Evolutionary conservation across 2,797 vertebrate genomes (phyloP).

Genomic region (Borostomias antarcticus): DNA sequence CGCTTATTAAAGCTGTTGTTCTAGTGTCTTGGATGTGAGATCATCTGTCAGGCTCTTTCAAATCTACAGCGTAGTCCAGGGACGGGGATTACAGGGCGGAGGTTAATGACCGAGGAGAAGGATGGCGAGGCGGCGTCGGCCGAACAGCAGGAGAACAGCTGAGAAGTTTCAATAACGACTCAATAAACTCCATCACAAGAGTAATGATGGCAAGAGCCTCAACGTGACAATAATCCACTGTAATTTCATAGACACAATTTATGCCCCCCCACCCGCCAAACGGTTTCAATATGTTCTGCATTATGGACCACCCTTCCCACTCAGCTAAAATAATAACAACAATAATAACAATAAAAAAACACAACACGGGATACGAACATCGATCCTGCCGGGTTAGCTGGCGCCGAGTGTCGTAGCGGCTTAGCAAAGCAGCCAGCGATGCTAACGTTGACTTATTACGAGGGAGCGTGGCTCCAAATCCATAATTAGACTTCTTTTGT

Average conservation of each 20-base stretch:
- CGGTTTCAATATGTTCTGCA: conserved; percentile 62
- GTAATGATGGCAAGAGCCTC: conserved; percentile 62
- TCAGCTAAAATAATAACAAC: conserved; percentile 57
- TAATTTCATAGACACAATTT: conserved; percentile 75
- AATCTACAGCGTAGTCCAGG: background rate
- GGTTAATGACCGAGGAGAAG: too few relatives aligned
- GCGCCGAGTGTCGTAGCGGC: conserved; percentile 20
- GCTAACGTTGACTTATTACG: conserved; percentile 77
- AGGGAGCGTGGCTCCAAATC: conserved; percentile 72
- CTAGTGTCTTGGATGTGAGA: background rate
- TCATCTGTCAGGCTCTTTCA: background rate
- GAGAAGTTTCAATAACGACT: conserved; percentile 47
- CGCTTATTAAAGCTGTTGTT: background rate
- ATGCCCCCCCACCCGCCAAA: conserved; percentile 63
- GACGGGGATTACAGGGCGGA: too few relatives aligned
- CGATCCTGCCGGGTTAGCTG: conserved; percentile 50
- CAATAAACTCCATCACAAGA: conserved; percentile 59
- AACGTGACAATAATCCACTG: conserved; percentile 70
- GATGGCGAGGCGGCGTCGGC: conserved; percentile 2
- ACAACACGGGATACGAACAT: conserved; percentile 35
- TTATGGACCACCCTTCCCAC: conserved; percentile 44
- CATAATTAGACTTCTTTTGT: conserved; percentile 96
- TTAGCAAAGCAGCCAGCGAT: conserved; percentile 41
- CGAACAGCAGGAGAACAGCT: conserved; percentile 60
- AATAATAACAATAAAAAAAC: conserved; percentile 66